These are phyloP conservation scores for Drosophila simulans DNA, from an alignment of 1,140 invertebrate genomes.

Conservation along the genomic window DNA sequence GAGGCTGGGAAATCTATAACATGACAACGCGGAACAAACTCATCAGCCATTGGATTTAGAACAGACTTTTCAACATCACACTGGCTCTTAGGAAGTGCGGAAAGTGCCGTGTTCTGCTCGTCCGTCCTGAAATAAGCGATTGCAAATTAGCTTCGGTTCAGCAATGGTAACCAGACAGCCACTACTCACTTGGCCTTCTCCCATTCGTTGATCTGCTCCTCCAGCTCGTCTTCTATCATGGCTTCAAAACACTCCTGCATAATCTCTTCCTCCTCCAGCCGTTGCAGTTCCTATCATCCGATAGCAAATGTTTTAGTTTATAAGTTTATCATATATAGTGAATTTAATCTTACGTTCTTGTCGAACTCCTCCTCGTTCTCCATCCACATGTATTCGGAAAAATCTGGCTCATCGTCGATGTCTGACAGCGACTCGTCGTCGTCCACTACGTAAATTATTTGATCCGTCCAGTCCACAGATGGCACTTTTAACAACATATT, in stretches of 20 bases:
- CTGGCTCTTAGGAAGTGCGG: slow-evolving; percentile 79
- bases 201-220: slow-evolving; percentile 84
- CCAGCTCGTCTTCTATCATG: slow-evolving; percentile 90
- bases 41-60: slow-evolving; percentile 91
- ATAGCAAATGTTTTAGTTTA: not conserved
- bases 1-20: slow-evolving; percentile 71
- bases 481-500: slow-evolving; percentile 81
- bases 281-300: slow-evolving; percentile 89
- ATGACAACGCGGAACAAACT: slow-evolving; percentile 88
- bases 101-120: slow-evolving; percentile 73
- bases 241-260: slow-evolving; percentile 94
- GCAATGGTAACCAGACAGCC: no score
- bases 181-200: slow-evolving; percentile 77
- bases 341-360: slow-evolving; percentile 88
- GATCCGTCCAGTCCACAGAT: slow-evolving; percentile 83
- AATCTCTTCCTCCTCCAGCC: slow-evolving; percentile 93
- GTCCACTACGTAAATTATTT: slow-evolving; percentile 84
- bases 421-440: slow-evolving; percentile 86
- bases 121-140: slow-evolving; percentile 55
- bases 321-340: no score
- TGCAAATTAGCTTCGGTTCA: not conserved
- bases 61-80: slow-evolving; percentile 86
- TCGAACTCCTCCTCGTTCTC: slow-evolving; percentile 96
- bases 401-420: slow-evolving; percentile 87
- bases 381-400: slow-evolving; percentile 96